Conservation (phyloP, 2,797 vertebrate genomes). For the Mus caroli region DNA sequence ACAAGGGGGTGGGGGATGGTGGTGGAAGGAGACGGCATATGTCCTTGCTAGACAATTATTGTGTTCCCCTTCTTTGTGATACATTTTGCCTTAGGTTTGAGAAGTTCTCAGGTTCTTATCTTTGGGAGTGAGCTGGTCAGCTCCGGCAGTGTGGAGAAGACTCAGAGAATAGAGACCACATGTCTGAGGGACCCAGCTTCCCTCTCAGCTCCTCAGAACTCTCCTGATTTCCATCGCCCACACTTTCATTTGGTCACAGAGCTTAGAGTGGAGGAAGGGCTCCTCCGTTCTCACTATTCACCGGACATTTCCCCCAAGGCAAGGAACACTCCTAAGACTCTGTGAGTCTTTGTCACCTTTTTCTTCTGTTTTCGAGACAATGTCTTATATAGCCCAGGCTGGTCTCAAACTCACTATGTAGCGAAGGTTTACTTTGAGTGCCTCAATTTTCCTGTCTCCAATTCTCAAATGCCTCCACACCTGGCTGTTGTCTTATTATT, state of each 20-base stretch:
- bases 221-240: background rate
- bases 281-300: background rate
- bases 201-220: background rate
- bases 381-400: background rate
- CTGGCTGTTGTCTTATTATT: background rate
- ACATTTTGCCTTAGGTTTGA: constrained; percentile 13
- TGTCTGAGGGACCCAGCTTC: background rate
- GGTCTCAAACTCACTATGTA: background rate
- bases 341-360: background rate
- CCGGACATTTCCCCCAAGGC: background rate
- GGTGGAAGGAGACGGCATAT: background rate
- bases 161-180: background rate
- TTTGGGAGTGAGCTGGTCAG: background rate
- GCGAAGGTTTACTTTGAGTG: background rate
- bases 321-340: background rate
- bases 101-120: background rate
- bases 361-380: background rate
- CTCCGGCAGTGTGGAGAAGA: background rate
- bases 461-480: background rate
- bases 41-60: background rate
- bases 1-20: too few species aligned
- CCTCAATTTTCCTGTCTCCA: background rate
- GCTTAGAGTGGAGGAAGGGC: background rate
- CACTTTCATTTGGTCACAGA: background rate
- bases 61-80: background rate